These are phyloP conservation scores for Aphidius gifuensis DNA, from an alignment of 1,140 invertebrate genomes.

Conservation along the genomic window DNA sequence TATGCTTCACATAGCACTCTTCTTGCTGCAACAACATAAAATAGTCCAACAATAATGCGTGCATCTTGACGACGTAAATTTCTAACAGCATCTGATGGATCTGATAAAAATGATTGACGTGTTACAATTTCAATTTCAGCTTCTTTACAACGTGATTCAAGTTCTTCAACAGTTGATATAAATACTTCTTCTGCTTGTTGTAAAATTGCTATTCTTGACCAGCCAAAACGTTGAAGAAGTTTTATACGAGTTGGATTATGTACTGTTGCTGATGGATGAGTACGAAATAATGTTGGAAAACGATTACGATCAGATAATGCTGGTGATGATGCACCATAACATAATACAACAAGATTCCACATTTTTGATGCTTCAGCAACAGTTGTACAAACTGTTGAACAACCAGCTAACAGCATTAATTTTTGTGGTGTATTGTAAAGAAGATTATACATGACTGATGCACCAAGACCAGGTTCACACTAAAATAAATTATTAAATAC, in stretches of 20 bases:
- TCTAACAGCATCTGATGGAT: conserved; percentile 92
- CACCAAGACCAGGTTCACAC: conserved; percentile 97
- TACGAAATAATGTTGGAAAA: conserved; percentile 97
- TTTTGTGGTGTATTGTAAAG: conserved; percentile 95
- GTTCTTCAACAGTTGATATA: conserved; percentile 96
- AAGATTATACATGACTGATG: conserved; percentile 97
- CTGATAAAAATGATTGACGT: conserved; percentile 93
- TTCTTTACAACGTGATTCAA: conserved; percentile 92
- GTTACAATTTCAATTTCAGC: conserved; percentile 93
- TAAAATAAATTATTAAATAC: conserved; percentile 55
- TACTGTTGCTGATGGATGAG: conserved; percentile 98
- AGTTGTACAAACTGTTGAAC: conserved; percentile 98
- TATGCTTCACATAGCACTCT: conserved; percentile 96
- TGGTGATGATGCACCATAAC: conserved; percentile 96
- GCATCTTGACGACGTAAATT: conserved; percentile 93
- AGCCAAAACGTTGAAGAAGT: conserved; percentile 94
- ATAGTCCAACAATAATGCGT: conserved; percentile 94
- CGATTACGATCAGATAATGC: conserved; percentile 95
- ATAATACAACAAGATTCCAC: conserved; percentile 99
- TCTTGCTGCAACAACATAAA: conserved; percentile 95
- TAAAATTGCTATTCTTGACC: conserved; percentile 94
- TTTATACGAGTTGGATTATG: conserved; percentile 98
- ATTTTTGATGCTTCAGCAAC: conserved; percentile 99
- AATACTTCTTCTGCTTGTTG: conserved; percentile 99
- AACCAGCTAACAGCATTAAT: conserved; percentile 92